These are phyloP conservation scores for Amblyteles armatorius DNA, from an alignment of 2,888 invertebrate genomes.

Conservation along the genomic window DNA sequence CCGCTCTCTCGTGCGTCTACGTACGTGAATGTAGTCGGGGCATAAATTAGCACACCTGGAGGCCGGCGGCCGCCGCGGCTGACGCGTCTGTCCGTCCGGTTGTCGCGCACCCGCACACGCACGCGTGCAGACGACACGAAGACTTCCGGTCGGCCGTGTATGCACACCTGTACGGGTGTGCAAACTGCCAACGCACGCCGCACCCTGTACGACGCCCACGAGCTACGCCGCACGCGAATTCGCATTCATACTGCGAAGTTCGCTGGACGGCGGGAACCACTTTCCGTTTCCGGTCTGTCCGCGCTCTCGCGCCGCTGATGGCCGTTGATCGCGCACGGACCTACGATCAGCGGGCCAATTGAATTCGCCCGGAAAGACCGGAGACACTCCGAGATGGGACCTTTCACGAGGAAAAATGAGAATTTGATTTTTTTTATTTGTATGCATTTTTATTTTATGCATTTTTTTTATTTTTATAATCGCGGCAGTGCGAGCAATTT, in stretches of 20 bases:
- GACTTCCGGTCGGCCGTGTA: neutral
- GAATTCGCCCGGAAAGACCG: slow-evolving; percentile 14
- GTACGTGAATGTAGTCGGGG: slow-evolving; percentile 71
- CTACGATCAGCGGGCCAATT: slow-evolving; percentile 45
- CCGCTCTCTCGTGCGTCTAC: slow-evolving; percentile 68
- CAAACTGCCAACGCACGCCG: neutral
- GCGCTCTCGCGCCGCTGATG: slow-evolving; percentile 49
- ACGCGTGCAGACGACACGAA: neutral
- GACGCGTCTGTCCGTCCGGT: slow-evolving; percentile 35
- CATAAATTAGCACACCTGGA: slow-evolving; percentile 77
- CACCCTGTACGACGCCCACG: neutral
- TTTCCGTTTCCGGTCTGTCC: slow-evolving; percentile 58
- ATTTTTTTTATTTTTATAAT: too few relatives aligned
- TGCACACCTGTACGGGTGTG: slow-evolving; percentile 27
- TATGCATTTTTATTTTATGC: neutral
- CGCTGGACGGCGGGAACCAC: slow-evolving; percentile 43
- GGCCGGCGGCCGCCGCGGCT: slow-evolving; percentile 51
- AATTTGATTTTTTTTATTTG: neutral
- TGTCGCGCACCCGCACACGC: slow-evolving; percentile 33
- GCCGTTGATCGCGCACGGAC: slow-evolving; percentile 7
- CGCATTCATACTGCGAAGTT: slow-evolving; percentile 7
- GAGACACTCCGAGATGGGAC: neutral
- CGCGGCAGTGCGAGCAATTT: too few relatives aligned
- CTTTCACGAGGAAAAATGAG: neutral
- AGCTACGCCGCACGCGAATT: neutral